These are phyloP conservation scores for Drosophila elegans DNA, from an alignment of 1,140 invertebrate genomes.

Conservation along the genomic window DNA sequence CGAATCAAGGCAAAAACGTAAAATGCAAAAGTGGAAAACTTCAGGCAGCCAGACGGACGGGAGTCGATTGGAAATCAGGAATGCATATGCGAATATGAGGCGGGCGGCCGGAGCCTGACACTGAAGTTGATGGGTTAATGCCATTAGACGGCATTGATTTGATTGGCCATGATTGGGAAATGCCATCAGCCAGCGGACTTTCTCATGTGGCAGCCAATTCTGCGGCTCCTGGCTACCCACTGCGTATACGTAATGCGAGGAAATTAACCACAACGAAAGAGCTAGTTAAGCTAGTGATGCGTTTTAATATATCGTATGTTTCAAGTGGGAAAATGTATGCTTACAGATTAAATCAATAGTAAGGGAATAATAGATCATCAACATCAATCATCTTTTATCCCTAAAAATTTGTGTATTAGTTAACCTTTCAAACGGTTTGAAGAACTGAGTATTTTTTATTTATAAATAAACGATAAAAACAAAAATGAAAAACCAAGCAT, in stretches of 20 bases:
- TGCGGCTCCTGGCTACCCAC: not conserved
- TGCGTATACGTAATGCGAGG: slow-evolving; percentile 44
- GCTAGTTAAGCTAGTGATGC: not conserved
- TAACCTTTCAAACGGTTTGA: too few relatives aligned
- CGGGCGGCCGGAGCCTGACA: slow-evolving; percentile 43
- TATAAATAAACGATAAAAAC: too few relatives aligned
- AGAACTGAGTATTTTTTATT: too few relatives aligned
- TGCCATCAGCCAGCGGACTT: slow-evolving; percentile 43
- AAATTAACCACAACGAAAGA: not conserved
- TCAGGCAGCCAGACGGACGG: slow-evolving; percentile 6
- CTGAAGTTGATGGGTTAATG: slow-evolving; percentile 80
- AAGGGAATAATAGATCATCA: too few relatives aligned
- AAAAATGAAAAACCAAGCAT: not conserved
- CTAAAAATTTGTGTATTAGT: too few relatives aligned
- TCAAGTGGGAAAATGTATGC: not conserved
- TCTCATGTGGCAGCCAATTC: slow-evolving; percentile 8
- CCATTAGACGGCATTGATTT: slow-evolving; percentile 82
- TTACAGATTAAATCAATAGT: not conserved
- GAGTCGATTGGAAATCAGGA: slow-evolving; percentile 21
- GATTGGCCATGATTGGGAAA: slow-evolving; percentile 82
- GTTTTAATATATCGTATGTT: not conserved
- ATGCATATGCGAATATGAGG: slow-evolving; percentile 38
- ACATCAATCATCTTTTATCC: too few relatives aligned
- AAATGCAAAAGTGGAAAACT: slow-evolving; percentile 44
- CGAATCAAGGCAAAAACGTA: slow-evolving; percentile 35